Evolutionary conservation across 2,888 invertebrate genomes (phyloP), one percentile per base, ranked within the genome.

Genomic region (Harmothoe impar): DNA sequence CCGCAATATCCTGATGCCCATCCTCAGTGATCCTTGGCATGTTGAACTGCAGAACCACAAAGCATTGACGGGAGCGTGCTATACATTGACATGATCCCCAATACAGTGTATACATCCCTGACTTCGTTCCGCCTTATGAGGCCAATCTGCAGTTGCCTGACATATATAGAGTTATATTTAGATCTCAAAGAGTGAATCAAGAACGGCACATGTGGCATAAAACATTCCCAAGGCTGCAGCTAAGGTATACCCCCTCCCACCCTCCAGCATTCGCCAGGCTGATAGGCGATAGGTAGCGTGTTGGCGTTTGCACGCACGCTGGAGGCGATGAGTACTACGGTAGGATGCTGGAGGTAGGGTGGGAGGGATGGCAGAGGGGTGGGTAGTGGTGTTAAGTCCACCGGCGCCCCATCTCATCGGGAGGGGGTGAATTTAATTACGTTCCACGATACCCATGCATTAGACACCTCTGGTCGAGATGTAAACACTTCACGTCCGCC

Each of bases 381-480:
- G 1, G 77, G 29, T 17, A 3, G 31, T 15, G 77, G 77, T 77
- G 77, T 77, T 77, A 77, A 77, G 17, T 77, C 31, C 25, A 29
- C 31, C 77, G 29, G 29, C 3, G 77, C 25, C 77, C 77, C 77
- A 77, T 77, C 77, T 17, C 29, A 77, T 77, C 77, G 25, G 43
- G 10, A 43, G 10, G 43, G 29, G 29, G 29, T 77, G 29, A 77
- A 77, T 31, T 77, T 77, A 31, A 77, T 77, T 77, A 77, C 29
- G 77, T 31, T 77, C 5, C 77, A 31, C 77, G 25, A 77, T 77
- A 77, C 25, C 77, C 17, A 31, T 62, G 62, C 62, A 62, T 62
- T n/a, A 62, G 62, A 20, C 62, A 62, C n/a, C 62, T 62, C n/a
- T n/a, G 62, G 23, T n/a, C 62, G 62, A 62, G 62, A 62, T 62